A percentile compares a stretch with the other conserved stretches of the same genome.
These are phyloP conservation scores for Potamilus streckersoni DNA, from an alignment of 1,140 invertebrate species.

Conservation along the genomic window DNA sequence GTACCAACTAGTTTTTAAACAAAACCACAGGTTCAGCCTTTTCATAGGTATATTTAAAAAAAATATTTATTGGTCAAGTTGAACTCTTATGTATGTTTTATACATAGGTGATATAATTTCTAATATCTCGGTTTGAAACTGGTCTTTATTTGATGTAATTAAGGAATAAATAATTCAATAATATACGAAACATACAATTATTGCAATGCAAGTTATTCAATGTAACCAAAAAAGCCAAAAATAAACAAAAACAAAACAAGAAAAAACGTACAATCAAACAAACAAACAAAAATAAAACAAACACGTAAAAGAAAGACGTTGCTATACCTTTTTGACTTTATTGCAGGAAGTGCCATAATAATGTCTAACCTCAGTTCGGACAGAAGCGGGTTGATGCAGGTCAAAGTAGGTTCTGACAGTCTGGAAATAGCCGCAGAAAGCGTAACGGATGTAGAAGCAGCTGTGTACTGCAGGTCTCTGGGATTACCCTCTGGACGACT, in stretches of 20 bases:
- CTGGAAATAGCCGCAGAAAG: background rate
- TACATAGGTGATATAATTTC: too few species aligned
- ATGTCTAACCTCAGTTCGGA: conserved; percentile 9
- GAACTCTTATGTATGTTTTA: too few species aligned
- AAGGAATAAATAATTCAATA: too few species aligned
- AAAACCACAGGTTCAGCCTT: too few species aligned
- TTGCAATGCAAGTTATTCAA: too few species aligned
- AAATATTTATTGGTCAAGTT: too few species aligned
- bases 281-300: background rate
- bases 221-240: too few species aligned
- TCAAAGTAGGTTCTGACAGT: background rate
- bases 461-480: conserved; percentile 15
- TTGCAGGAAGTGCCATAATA: background rate
- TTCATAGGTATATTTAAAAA: too few species aligned
- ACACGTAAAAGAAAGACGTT: background rate
- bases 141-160: too few species aligned
- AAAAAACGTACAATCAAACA: background rate
- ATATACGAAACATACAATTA: too few species aligned
- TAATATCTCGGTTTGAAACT: too few species aligned
- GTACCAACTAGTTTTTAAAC: background rate
- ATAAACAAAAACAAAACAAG: too few species aligned
- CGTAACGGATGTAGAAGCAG: conserved; percentile 9
- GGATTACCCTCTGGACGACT: conserved; percentile 16
- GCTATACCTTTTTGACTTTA: background rate
- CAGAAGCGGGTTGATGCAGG: conserved; percentile 1